Conservation (phyloP, 2,888 invertebrate genomes). For the Choreutis nemorana region DNA sequence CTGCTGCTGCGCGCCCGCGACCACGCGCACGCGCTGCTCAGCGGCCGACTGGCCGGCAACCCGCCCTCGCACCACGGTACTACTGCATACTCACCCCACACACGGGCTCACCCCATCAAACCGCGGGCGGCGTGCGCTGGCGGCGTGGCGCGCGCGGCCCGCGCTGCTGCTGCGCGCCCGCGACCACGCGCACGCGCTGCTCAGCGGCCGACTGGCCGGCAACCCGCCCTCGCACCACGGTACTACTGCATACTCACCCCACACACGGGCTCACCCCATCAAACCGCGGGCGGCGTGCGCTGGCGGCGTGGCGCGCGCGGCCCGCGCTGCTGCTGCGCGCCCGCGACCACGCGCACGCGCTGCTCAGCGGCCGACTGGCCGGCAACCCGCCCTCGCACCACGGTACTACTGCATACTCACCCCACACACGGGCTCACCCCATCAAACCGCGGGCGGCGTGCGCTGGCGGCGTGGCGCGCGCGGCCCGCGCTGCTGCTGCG, state of each 20-base stretch:
- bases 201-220: slow-evolving; percentile 68
- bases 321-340: neutral
- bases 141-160: slow-evolving; percentile 79
- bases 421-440: slow-evolving; percentile 14
- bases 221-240: slow-evolving; percentile 16
- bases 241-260: slow-evolving; percentile 16
- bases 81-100: slow-evolving; percentile 16
- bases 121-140: slow-evolving; percentile 78
- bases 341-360: neutral
- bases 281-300: slow-evolving; percentile 75
- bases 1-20: slow-evolving; percentile 81
- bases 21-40: slow-evolving; percentile 81
- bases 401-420: slow-evolving; percentile 15
- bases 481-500: slow-evolving; percentile 79
- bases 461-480: slow-evolving; percentile 81
- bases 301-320: slow-evolving; percentile 77
- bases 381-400: too few relatives aligned
- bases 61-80: slow-evolving; percentile 17
- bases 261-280: slow-evolving; percentile 20
- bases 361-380: too few relatives aligned
- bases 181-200: slow-evolving; percentile 73
- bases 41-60: slow-evolving; percentile 58
- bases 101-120: slow-evolving; percentile 21
- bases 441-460: slow-evolving; percentile 75
- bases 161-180: slow-evolving; percentile 68